phyloP scores from a whole-genome alignment of 1,140 invertebrate species.

The Panagrolaimus sp. region DNA sequence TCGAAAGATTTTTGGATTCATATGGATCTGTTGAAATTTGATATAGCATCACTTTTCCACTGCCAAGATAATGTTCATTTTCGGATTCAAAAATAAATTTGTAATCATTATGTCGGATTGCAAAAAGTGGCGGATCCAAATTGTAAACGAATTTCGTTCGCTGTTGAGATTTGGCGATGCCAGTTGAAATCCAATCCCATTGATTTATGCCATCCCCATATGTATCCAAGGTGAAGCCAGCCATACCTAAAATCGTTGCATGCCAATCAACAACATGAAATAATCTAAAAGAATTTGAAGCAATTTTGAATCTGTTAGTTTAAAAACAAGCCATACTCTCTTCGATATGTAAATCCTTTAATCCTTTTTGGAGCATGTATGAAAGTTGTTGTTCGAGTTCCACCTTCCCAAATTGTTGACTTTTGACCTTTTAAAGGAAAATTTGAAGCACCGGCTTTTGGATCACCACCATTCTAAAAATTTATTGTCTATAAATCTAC shows the following conservation, averaged over 20 bases:
- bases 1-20: slow-evolving; percentile 30
- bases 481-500: neutral
- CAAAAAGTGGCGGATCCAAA: slow-evolving; percentile 42
- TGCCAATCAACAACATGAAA: slow-evolving; percentile 56
- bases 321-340: slow-evolving; percentile 37
- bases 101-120: slow-evolving; percentile 42
- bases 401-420: slow-evolving; percentile 62
- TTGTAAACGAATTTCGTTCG: slow-evolving; percentile 49
- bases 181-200: slow-evolving; percentile 43
- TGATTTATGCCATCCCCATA: slow-evolving; percentile 56
- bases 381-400: slow-evolving; percentile 55
- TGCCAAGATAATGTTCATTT: slow-evolving; percentile 20
- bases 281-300: slow-evolving; percentile 29
- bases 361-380: slow-evolving; percentile 45
- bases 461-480: slow-evolving; percentile 59
- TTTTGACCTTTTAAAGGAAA: slow-evolving; percentile 62
- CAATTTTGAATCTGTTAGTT: neutral
- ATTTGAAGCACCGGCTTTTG: slow-evolving; percentile 60
- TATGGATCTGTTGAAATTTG: slow-evolving; percentile 27
- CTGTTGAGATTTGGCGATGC: slow-evolving; percentile 16
- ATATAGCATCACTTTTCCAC: slow-evolving; percentile 23
- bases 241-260: slow-evolving; percentile 44
- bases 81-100: slow-evolving; percentile 42
- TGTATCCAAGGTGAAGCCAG: slow-evolving; percentile 26
- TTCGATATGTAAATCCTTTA: slow-evolving; percentile 25